phyloP scores from a whole-genome alignment of 1,140 invertebrate genomes.

The Chrysomallon squamiferum region DNA sequence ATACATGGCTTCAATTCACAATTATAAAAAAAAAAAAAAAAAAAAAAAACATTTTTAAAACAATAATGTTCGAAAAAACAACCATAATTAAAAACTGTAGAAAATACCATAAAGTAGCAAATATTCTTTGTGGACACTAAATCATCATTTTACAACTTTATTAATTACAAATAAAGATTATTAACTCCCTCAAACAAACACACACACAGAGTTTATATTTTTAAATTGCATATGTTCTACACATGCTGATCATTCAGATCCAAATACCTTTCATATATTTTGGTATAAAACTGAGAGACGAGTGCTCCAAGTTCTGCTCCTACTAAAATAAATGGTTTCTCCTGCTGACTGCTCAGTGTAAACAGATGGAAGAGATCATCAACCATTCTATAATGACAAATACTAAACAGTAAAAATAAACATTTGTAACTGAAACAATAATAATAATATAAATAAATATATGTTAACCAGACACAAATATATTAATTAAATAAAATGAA shows the following conservation, averaged over 20 bases:
- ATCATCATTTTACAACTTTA: too few relatives aligned
- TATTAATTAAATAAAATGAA: too few relatives aligned
- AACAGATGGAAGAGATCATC: slow-evolving; percentile 60
- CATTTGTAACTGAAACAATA: too few relatives aligned
- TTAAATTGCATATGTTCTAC: too few relatives aligned
- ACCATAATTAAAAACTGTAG: background rate
- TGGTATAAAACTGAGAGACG: slow-evolving; percentile 60
- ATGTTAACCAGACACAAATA: too few relatives aligned
- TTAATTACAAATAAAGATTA: too few relatives aligned
- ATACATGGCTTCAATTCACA: slow-evolving; percentile 56
- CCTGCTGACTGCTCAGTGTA: slow-evolving; percentile 56
- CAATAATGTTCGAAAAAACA: background rate
- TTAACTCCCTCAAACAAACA: too few relatives aligned
- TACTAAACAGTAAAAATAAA: background rate
- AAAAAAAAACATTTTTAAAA: background rate
- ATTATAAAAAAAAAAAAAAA: slow-evolving; percentile 15
- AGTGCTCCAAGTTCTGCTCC: slow-evolving; percentile 61
- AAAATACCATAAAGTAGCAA: too few relatives aligned
- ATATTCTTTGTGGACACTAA: too few relatives aligned
- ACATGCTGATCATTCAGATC: too few relatives aligned
- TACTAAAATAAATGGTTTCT: slow-evolving; percentile 60
- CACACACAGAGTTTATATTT: too few relatives aligned
- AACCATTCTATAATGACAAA: slow-evolving; percentile 54
- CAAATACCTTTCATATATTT: slow-evolving; percentile 63
- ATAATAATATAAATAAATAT: too few relatives aligned